Conservation (phyloP, 2,888 invertebrate species). For the Papilio demoleus region DNA sequence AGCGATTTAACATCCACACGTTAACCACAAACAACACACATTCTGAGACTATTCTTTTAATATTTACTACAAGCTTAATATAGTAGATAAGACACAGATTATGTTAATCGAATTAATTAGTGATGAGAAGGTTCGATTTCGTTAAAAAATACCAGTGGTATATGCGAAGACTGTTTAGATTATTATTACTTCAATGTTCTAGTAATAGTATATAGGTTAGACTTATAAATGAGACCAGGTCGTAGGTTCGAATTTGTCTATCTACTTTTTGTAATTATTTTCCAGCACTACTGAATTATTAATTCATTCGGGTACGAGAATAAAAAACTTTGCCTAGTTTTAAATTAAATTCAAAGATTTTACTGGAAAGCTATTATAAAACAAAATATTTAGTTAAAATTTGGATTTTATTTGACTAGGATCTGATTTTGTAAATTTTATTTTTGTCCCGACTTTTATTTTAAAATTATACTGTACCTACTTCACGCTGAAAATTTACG, state of each 20-base stretch:
- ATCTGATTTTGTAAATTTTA: background rate
- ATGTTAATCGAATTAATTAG: too few relatives aligned
- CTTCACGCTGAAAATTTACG: background rate
- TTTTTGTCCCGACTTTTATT: background rate
- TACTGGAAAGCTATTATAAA: background rate
- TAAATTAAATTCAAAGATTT: background rate
- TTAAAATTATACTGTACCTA: background rate
- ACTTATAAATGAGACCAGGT: background rate
- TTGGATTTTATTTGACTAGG: background rate
- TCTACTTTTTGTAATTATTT: background rate
- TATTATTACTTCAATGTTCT: too few relatives aligned
- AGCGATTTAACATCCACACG: conserved; percentile 12
- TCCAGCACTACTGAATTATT: background rate
- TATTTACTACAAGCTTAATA: background rate
- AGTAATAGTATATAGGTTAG: too few relatives aligned
- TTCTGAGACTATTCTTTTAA: background rate
- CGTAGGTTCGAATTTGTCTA: background rate
- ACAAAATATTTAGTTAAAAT: background rate
- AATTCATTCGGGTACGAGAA: background rate
- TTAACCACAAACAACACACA: background rate
- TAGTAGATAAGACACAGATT: too few relatives aligned
- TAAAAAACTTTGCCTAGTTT: background rate
- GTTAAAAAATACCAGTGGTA: too few relatives aligned
- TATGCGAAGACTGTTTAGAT: too few relatives aligned
- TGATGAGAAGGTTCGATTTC: too few relatives aligned